Base-by-base conservation (phyloP, 2,888 invertebrate genomes). In the Xestia ashworthii region DNA sequence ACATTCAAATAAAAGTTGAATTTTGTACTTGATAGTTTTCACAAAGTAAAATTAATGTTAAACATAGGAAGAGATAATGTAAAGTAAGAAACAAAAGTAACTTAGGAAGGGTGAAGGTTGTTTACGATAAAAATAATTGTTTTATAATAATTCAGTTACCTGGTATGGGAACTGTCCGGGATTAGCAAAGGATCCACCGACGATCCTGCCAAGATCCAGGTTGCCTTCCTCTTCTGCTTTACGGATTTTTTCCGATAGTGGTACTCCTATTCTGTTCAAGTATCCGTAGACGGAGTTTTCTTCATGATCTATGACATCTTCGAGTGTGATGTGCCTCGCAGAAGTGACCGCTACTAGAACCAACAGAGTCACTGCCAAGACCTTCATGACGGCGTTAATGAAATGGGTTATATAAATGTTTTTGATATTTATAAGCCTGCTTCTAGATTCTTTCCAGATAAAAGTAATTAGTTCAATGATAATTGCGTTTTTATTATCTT, bases 151-250 rank as follows among this genome's bases (percentile, higher is more conserved):
- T 53, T 41, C 5, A n/a, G n/a, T 5, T 58, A 91, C 91, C 86
- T 90, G 90, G 71, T 83, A 79, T 0, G 89, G 89, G 68, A 87
- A 85, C 32, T 89, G 78, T 12, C 89, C 89, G 50, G 79, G 71
- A 0, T 11, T 9, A 19, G 89, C 71, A 16, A 75, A 6, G 1
- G 71, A 58, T 5, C 90, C 91, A n/a, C 89, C 90, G 0, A 88
- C 83, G 9, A 91, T 91, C 66, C 88, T 88, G 25, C 70, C 32
- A 16, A 71, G 55, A 50, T 71, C n/a, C 16, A 55, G 70, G 38
- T 22, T 55, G 44, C 55, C 74, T 44, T 83, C 80, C 65, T 85
- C 85, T 12, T 82, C 83, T 25, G 74, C 80, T 82, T 86, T 71
- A 32, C 81, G 84, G 55, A 90, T 85, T 72, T 77, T 75, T 5